Conservation (phyloP, 1,140 invertebrate genomes). For the Daktulosphaira vitifoliae region DNA sequence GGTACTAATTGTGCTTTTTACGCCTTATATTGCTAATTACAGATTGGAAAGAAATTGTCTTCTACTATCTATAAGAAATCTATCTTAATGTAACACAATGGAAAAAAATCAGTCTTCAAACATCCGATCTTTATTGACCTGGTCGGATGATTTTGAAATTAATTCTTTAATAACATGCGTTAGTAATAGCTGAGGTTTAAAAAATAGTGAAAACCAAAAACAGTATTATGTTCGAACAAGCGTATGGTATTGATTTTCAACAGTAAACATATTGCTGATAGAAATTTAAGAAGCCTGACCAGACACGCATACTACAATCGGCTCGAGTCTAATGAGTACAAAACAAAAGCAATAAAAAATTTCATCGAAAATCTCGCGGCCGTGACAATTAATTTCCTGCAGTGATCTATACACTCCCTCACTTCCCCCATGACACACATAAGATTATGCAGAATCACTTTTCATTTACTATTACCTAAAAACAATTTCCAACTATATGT, state of each 20-base stretch:
- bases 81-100: too few species aligned
- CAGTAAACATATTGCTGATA: neutral
- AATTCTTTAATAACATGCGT: neutral
- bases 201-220: too few species aligned
- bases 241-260: slow-evolving; percentile 4
- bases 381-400: slow-evolving; percentile 28
- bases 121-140: too few species aligned
- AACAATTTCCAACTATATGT: slow-evolving; percentile 9
- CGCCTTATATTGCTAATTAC: too few species aligned
- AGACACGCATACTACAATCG: neutral
- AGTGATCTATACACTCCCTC: neutral
- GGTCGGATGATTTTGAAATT: neutral
- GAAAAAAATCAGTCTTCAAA: too few species aligned
- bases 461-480: slow-evolving; percentile 23
- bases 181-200: neutral
- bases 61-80: too few species aligned
- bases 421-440: slow-evolving; percentile 14
- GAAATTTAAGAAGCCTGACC: too few species aligned
- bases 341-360: slow-evolving; percentile 1
- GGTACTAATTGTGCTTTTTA: too few species aligned
- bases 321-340: neutral
- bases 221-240: slow-evolving; percentile 1
- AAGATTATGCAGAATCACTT: slow-evolving; percentile 3
- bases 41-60: too few species aligned
- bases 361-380: neutral